Percentiles rank a stretch among this genome's conserved stretches.
Evolutionary conservation across 2,113 vertebrate genomes (phyloP).

Genomic region (Hypocryptadius cinnamomeus): DNA sequence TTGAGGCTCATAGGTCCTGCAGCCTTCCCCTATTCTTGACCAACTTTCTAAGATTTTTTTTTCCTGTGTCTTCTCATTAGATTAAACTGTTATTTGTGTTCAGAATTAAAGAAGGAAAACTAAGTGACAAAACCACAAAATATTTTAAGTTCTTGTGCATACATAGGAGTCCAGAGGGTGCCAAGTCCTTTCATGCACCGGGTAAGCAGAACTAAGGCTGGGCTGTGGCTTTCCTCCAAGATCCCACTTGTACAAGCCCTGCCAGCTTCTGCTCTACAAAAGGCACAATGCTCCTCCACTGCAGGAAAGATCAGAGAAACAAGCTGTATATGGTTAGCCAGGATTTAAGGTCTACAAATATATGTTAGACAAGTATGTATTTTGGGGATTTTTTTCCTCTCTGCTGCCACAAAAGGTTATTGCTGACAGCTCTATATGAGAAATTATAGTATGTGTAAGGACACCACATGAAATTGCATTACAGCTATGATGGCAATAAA

Average conservation of each 20-base stretch:
- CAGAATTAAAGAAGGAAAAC: background rate
- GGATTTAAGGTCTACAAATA: background rate
- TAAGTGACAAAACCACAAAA: background rate
- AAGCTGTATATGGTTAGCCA: background rate
- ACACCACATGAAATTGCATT: background rate
- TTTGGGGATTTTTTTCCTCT: background rate
- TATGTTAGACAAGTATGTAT: background rate
- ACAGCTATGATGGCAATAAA: background rate
- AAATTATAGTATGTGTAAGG: background rate
- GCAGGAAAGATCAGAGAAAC: background rate
- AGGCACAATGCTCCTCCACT: background rate
- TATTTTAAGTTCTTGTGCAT: background rate
- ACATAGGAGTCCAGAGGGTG: background rate
- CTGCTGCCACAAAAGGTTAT: conserved; percentile 8
- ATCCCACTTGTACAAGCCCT: background rate
- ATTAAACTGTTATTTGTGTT: background rate
- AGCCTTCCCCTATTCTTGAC: background rate
- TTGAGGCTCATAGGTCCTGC: background rate
- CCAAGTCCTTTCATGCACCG: background rate
- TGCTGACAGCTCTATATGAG: background rate
- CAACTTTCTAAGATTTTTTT: background rate
- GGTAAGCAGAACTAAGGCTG: background rate
- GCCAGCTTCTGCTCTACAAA: background rate
- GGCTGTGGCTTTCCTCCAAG: background rate
- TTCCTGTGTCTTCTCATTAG: background rate